These are phyloP conservation scores for Chamaea fasciata DNA, from an alignment of 2,113 vertebrate genomes.

Conservation along the genomic window DNA sequence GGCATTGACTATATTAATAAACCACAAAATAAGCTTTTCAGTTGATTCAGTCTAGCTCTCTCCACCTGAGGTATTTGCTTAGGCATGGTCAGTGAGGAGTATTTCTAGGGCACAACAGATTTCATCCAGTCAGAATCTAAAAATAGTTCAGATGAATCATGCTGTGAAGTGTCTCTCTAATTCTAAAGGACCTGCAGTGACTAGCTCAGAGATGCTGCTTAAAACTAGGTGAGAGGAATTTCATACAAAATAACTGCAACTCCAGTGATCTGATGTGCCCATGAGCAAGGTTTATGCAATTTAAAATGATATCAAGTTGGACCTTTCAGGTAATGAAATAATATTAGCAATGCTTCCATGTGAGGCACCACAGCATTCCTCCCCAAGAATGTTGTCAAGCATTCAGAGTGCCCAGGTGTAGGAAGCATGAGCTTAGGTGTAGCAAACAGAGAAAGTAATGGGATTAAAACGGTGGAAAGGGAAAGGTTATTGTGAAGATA, in stretches of 20 bases:
- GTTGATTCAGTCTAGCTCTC: not conserved
- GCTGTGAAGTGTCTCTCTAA: not conserved
- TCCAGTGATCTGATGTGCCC: not conserved
- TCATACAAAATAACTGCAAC: not conserved
- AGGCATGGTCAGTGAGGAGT: not conserved
- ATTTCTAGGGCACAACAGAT: constrained; percentile 12
- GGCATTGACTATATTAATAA: not conserved
- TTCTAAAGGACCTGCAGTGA: not conserved
- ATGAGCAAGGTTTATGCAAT: not conserved
- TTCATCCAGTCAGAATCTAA: constrained; percentile 10
- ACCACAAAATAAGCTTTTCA: not conserved
- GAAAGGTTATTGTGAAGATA: not conserved
- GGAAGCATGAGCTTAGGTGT: not conserved
- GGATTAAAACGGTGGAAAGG: not conserved
- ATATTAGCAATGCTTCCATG: not conserved
- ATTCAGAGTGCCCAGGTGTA: not conserved
- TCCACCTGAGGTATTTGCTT: not conserved
- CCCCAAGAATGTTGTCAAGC: not conserved
- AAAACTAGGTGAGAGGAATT: not conserved
- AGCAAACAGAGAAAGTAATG: not conserved
- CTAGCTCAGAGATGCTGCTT: not conserved
- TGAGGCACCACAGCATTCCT: not conserved
- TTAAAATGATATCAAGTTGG: not conserved
- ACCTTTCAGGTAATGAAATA: not conserved
- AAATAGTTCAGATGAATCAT: not conserved